phyloP scores from a whole-genome alignment of 2,888 invertebrate genomes.

The Scrobipalpa atriplicella region DNA sequence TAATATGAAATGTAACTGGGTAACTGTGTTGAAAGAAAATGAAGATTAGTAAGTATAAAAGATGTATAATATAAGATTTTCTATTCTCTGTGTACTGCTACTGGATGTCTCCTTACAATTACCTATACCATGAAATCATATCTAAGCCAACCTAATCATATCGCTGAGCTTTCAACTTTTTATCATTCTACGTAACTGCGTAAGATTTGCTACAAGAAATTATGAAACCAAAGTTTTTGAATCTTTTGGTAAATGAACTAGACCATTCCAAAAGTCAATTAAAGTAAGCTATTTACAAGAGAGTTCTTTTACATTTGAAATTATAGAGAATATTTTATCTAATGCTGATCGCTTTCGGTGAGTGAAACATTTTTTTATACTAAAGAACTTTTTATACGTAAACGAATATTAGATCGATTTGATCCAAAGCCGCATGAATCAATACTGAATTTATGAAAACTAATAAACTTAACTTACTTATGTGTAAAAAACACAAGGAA shows the following conservation, averaged over 20 bases:
- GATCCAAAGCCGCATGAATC: constrained; percentile 4
- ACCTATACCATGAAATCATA: constrained; percentile 15
- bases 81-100: constrained; percentile 18
- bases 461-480: not conserved
- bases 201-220: constrained; percentile 29
- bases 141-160: constrained; percentile 27
- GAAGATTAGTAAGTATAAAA: not conserved
- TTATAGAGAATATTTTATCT: constrained; percentile 28
- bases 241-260: constrained; percentile 51
- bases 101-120: not conserved
- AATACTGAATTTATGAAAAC: constrained; percentile 6
- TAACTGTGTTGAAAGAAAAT: not conserved
- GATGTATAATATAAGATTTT: constrained; percentile 17
- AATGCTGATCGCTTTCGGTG: constrained; percentile 26
- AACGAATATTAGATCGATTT: constrained; percentile 9
- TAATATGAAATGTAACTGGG: constrained; percentile 5
- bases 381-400: constrained; percentile 27
- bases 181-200: constrained; percentile 24
- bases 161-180: constrained; percentile 34
- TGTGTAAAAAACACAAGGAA: not conserved
- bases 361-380: constrained; percentile 26
- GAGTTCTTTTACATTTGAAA: constrained; percentile 34
- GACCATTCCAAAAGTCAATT: constrained; percentile 75
- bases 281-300: constrained; percentile 58
- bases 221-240: constrained; percentile 33